Percentiles rank a stretch among this genome's conserved stretches.
These are phyloP conservation scores for Morpho helenor DNA, from an alignment of 2,888 invertebrate species.

Conservation along the genomic window DNA sequence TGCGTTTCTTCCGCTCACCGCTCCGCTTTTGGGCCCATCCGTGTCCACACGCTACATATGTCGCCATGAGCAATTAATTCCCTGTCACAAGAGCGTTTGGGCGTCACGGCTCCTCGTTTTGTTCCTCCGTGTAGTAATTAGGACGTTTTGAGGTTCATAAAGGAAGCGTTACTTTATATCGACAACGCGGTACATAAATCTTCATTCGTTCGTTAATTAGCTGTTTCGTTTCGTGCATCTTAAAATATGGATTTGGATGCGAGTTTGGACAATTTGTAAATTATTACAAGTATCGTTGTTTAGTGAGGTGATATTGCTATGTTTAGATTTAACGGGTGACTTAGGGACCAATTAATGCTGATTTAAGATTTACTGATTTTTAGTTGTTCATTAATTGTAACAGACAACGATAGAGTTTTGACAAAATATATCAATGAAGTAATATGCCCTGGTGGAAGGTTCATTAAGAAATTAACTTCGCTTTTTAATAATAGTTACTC, in stretches of 20 bases:
- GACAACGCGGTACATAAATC: conserved; percentile 77
- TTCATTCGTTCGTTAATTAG: conserved; percentile 73
- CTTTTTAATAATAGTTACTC: too few relatives aligned
- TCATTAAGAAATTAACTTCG: too few relatives aligned
- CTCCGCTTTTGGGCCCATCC: conserved; percentile 31
- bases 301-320: not conserved
- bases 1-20: conserved; percentile 17
- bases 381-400: too few relatives aligned
- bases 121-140: conserved; percentile 75
- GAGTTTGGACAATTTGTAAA: conserved; percentile 22
- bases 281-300: conserved; percentile 11
- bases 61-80: conserved; percentile 77
- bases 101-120: conserved; percentile 71
- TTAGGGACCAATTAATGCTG: too few relatives aligned
- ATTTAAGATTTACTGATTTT: too few relatives aligned
- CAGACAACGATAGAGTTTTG: too few relatives aligned
- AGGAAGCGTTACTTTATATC: conserved; percentile 78
- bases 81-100: conserved; percentile 78
- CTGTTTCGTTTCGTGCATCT: conserved; percentile 38
- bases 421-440: too few relatives aligned
- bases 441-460: too few relatives aligned
- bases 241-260: conserved; percentile 22
- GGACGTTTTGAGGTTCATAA: conserved; percentile 79
- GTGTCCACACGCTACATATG: conserved; percentile 53
- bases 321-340: not conserved